Percentiles rank a stretch among this genome's conserved stretches.
phyloP scores from a whole-genome alignment of 2,113 vertebrate genomes.

The Myotis lucifugus region DNA sequence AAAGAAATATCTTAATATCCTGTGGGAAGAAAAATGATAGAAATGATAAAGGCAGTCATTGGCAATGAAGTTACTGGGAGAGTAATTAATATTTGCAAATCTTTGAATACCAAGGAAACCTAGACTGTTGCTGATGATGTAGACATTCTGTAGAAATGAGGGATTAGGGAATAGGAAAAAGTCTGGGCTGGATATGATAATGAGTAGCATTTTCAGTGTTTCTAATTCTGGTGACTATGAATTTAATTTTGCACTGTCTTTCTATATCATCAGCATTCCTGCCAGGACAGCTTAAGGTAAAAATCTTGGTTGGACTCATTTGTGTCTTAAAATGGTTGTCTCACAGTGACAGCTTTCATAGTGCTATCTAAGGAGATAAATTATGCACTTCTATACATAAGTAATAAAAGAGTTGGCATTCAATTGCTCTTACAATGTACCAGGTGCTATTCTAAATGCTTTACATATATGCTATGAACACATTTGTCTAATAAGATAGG shows the following conservation, averaged over 20 bases:
- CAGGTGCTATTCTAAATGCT: not conserved
- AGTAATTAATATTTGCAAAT: constrained; percentile 50
- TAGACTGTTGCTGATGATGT: not conserved
- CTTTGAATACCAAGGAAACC: not conserved
- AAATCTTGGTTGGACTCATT: not conserved
- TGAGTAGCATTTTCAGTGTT: not conserved
- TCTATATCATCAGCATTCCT: not conserved
- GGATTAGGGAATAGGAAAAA: not conserved
- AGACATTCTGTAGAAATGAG: not conserved
- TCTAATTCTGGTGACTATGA: not conserved
- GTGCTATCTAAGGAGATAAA: not conserved
- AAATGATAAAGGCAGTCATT: not conserved
- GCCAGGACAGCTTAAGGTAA: not conserved
- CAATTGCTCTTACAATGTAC: not conserved
- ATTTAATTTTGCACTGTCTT: not conserved
- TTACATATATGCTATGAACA: not conserved
- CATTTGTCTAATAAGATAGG: not conserved
- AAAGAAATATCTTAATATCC: not conserved
- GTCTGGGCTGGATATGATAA: not conserved
- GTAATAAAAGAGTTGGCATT: not conserved
- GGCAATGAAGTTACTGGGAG: not conserved
- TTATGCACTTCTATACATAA: not conserved
- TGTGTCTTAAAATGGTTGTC: not conserved
- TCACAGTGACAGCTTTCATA: not conserved
- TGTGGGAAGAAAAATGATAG: not conserved